A percentile compares a stretch with the other conserved stretches of the same genome.
phyloP scores from a whole-genome alignment of 2,888 invertebrate species.

The Yponomeuta plumbellus region DNA sequence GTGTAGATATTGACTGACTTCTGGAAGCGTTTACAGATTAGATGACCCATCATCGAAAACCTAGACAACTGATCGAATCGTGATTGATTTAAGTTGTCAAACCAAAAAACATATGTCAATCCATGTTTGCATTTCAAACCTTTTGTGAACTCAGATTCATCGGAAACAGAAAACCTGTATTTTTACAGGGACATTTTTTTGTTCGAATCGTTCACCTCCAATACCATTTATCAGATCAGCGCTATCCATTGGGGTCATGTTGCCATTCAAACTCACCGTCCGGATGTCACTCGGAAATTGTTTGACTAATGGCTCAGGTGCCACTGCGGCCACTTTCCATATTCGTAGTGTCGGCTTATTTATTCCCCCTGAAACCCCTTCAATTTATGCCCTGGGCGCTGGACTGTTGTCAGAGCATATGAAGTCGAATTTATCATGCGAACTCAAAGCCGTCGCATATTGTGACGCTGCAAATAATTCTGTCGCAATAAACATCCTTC shows the following conservation, averaged over 20 bases:
- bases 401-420: background rate
- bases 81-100: background rate
- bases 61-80: background rate
- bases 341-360: constrained; percentile 37
- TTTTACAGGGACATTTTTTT: background rate
- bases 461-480: background rate
- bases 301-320: constrained; percentile 53
- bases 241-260: constrained; percentile 7
- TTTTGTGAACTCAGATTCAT: background rate
- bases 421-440: background rate
- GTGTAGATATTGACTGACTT: background rate
- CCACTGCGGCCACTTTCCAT: constrained; percentile 42
- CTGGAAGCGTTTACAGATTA: background rate
- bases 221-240: constrained; percentile 3
- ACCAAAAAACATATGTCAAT: background rate
- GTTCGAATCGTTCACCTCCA: background rate
- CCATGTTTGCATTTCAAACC: background rate
- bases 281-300: constrained; percentile 46
- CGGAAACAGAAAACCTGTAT: background rate
- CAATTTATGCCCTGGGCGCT: background rate
- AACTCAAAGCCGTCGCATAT: background rate
- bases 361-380: background rate
- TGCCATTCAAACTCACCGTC: constrained; percentile 2
- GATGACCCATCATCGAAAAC: background rate
- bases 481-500: constrained; percentile 12